phyloP scores from a whole-genome alignment of 53 echinoderm and acorn worm species.

The Arbacia lixula region DNA sequence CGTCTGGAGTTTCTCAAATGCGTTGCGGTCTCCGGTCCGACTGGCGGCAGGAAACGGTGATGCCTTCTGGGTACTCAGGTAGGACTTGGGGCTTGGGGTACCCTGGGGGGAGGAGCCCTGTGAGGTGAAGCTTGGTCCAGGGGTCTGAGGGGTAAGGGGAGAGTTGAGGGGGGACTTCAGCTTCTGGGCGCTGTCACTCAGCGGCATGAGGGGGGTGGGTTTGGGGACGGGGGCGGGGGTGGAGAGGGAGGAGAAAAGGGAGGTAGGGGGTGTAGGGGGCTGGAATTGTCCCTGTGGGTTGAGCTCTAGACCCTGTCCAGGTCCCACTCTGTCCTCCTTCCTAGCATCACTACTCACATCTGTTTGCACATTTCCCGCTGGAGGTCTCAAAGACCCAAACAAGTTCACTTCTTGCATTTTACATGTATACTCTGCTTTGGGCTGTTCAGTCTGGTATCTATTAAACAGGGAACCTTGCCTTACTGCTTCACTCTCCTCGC shows the following conservation, averaged over 20 bases:
- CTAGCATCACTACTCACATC: constrained; percentile 14
- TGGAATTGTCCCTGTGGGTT: constrained; percentile 17
- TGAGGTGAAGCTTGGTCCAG: constrained; percentile 22
- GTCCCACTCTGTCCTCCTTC: too few relatives aligned
- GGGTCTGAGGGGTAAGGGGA: constrained; percentile 12
- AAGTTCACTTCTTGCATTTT: constrained; percentile 50
- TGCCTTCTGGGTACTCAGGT: constrained; percentile 31
- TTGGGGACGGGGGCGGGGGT: constrained; percentile 31
- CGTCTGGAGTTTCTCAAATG: constrained; percentile 49
- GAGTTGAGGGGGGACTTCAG: constrained; percentile 45
- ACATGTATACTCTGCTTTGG: constrained; percentile 27
- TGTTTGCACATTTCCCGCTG: constrained; percentile 57
- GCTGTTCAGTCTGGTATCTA: constrained; percentile 35
- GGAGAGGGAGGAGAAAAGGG: constrained; percentile 36
- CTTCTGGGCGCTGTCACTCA: constrained; percentile 23
- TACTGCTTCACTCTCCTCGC: too few relatives aligned
- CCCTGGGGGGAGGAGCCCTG: constrained; percentile 11
- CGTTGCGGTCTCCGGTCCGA: constrained; percentile 14
- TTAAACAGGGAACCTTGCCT: constrained; percentile 31
- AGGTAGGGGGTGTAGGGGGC: constrained; percentile 47
- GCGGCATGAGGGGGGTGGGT: constrained; percentile 50
- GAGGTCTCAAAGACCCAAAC: constrained; percentile 17
- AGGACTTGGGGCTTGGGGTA: constrained; percentile 35
- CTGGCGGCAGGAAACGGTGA: not conserved
- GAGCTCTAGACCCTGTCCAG: not conserved